These are phyloP conservation scores for Actinia tenebrosa DNA, from an alignment of 64 coral and sea anemone genomes.

Conservation along the genomic window DNA sequence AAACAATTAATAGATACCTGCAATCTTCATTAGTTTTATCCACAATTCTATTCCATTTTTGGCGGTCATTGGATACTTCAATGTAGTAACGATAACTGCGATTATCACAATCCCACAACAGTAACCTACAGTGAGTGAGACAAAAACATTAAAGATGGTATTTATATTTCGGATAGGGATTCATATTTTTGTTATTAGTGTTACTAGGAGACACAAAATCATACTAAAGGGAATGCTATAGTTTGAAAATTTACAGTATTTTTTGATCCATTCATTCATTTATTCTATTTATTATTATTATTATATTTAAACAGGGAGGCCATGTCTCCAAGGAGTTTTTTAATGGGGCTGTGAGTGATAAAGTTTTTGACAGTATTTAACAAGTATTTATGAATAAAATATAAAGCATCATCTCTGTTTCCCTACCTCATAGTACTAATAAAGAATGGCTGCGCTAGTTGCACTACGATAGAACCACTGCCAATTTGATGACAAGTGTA, in stretches of 20 bases:
- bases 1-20: conserved; percentile 48
- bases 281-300: too few relatives aligned
- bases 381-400: too few relatives aligned
- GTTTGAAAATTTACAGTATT: too few relatives aligned
- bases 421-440: conserved; percentile 67
- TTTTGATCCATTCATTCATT: too few relatives aligned
- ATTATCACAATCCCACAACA: conserved; percentile 97
- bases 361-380: too few relatives aligned
- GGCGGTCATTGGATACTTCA: conserved; percentile 90
- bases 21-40: conserved; percentile 88
- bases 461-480: conserved; percentile 92
- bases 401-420: not conserved
- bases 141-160: not conserved
- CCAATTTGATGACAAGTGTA: conserved; percentile 97
- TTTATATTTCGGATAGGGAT: too few relatives aligned
- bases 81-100: conserved; percentile 90
- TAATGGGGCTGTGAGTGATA: too few relatives aligned
- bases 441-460: conserved; percentile 86
- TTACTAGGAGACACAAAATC: too few relatives aligned
- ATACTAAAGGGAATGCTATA: too few relatives aligned
- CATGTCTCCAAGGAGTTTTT: too few relatives aligned
- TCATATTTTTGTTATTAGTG: too few relatives aligned
- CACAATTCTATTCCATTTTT: conserved; percentile 64
- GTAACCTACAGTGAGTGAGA: conserved; percentile 37
- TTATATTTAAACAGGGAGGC: too few relatives aligned